Conservation (phyloP, 2,113 vertebrate genomes). For the Blennius ocellaris region DNA sequence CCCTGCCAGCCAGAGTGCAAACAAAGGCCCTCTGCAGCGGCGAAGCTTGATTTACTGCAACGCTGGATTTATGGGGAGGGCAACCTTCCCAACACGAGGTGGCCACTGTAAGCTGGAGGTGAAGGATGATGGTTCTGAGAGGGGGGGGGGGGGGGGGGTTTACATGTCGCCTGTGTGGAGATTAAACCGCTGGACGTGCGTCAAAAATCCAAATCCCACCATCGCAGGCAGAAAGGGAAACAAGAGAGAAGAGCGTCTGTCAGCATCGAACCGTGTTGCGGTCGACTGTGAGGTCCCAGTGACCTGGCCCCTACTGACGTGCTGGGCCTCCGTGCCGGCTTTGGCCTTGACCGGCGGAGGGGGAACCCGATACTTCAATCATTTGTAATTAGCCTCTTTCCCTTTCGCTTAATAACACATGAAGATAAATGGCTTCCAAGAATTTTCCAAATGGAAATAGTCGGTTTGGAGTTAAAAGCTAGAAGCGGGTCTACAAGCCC, state of each 20-base stretch:
- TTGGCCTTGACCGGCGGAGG: conserved; percentile 56
- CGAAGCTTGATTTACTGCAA: conserved; percentile 64
- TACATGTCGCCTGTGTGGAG: conserved; percentile 41
- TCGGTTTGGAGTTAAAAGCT: conserved; percentile 71
- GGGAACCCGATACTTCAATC: conserved; percentile 76
- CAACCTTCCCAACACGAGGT: conserved; percentile 55
- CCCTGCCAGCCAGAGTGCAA: conserved; percentile 8
- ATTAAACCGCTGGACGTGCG: conserved; percentile 55
- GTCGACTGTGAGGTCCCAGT: conserved; percentile 67
- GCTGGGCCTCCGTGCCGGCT: conserved; percentile 65
- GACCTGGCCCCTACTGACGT: conserved; percentile 63
- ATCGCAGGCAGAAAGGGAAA: conserved; percentile 46
- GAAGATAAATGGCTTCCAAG: conserved; percentile 73
- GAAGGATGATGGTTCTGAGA: too few species aligned
- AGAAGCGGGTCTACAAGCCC: conserved; percentile 26
- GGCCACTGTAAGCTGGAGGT: conserved; percentile 22
- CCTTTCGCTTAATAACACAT: conserved; percentile 73
- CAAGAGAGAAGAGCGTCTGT: conserved; percentile 64
- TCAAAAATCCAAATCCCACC: conserved; percentile 45
- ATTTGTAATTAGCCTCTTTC: conserved; percentile 79
- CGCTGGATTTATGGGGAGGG: conserved; percentile 59
- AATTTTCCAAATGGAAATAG: conserved; percentile 77
- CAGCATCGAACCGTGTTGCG: conserved; percentile 65
- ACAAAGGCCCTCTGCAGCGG: conserved; percentile 50
- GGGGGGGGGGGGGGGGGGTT: not conserved